These are phyloP conservation scores for Neosilurus hyrtlii DNA, from an alignment of 2,797 vertebrate genomes.

Conservation along the genomic window DNA sequence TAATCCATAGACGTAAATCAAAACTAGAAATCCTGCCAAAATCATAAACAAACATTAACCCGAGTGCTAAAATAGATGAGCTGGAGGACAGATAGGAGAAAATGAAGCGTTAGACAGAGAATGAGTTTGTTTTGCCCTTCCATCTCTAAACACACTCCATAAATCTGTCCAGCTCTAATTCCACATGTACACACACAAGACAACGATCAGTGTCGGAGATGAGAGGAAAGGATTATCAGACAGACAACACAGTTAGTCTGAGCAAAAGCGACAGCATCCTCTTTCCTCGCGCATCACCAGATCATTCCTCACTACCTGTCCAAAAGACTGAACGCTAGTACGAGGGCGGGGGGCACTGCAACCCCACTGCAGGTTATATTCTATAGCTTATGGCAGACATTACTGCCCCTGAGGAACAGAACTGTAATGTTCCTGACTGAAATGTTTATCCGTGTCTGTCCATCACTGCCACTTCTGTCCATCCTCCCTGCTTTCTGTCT, in stretches of 20 bases:
- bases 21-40: background rate
- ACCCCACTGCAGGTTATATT: slow-evolving; percentile 44
- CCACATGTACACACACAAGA: slow-evolving; percentile 47
- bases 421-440: slow-evolving; percentile 11
- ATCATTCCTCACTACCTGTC: slow-evolving; percentile 62
- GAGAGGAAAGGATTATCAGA: background rate
- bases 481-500: background rate
- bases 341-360: slow-evolving; percentile 40
- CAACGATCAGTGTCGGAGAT: background rate
- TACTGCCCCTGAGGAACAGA: slow-evolving; percentile 38
- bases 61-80: background rate
- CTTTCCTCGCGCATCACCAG: slow-evolving; percentile 46
- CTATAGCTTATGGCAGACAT: slow-evolving; percentile 46
- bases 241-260: slow-evolving; percentile 28
- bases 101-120: background rate
- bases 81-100: background rate
- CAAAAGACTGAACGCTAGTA: slow-evolving; percentile 68
- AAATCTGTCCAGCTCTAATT: slow-evolving; percentile 1
- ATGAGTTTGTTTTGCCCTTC: background rate
- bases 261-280: slow-evolving; percentile 38
- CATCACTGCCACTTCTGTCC: slow-evolving; percentile 25
- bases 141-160: slow-evolving; percentile 10
- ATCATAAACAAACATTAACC: background rate
- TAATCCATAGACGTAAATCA: background rate
- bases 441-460: slow-evolving; percentile 43